phyloP scores from a whole-genome alignment of 2,888 invertebrate genomes.

The Shargacucullia verbasci region DNA sequence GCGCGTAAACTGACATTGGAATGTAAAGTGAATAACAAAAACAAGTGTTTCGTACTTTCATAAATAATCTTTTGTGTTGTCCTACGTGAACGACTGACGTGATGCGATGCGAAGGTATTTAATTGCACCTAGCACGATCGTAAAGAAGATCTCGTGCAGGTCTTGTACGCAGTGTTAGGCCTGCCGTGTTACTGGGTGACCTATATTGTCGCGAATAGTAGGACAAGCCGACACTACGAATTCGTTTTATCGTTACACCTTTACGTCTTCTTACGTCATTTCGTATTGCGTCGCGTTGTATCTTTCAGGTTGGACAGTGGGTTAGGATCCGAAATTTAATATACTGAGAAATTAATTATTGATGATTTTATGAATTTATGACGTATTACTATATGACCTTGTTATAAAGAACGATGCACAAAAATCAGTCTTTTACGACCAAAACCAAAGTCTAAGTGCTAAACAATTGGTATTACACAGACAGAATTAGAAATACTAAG shows the following conservation, averaged over 20 bases:
- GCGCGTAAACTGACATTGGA: slow-evolving; percentile 22
- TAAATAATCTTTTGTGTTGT: neutral
- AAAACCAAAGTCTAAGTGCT: slow-evolving; percentile 33
- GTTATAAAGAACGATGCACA: slow-evolving; percentile 52
- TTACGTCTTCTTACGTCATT: too few species aligned
- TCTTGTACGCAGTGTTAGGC: too few species aligned
- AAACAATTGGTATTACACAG: slow-evolving; percentile 1
- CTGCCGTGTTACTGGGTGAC: too few species aligned
- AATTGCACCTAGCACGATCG: too few species aligned
- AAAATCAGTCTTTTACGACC: slow-evolving; percentile 66
- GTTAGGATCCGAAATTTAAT: slow-evolving; percentile 1
- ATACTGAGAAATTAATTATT: slow-evolving; percentile 58
- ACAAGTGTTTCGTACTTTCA: slow-evolving; percentile 4
- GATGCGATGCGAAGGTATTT: too few species aligned
- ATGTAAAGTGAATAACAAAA: slow-evolving; percentile 7
- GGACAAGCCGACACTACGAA: too few species aligned
- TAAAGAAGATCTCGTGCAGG: too few species aligned
- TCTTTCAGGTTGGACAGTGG: too few species aligned
- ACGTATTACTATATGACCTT: slow-evolving; percentile 54
- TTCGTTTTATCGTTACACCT: too few species aligned
- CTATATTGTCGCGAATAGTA: too few species aligned
- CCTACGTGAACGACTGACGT: too few species aligned
- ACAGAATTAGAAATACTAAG: slow-evolving; percentile 8
- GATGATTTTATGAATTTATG: slow-evolving; percentile 23
- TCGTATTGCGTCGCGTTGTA: too few species aligned